Conservation (phyloP, 2,113 vertebrate genomes). For the Petaurus breviceps region DNA sequence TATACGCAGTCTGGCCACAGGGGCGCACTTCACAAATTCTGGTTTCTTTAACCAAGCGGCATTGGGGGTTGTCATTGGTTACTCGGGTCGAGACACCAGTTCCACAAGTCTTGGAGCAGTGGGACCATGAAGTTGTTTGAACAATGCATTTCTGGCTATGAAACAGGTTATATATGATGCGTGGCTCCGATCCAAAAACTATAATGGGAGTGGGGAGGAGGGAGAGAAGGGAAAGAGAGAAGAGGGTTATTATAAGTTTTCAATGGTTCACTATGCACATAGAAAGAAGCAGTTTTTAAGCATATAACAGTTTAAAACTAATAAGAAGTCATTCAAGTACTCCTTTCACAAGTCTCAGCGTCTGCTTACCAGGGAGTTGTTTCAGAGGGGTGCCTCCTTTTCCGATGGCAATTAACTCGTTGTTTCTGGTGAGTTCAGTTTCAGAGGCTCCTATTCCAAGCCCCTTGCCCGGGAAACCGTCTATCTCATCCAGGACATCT, state of each 20-base stretch:
- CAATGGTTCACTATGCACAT: slow-evolving; percentile 1
- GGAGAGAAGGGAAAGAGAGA: slow-evolving; percentile 34
- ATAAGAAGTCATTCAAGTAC: neutral
- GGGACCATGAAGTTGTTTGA: slow-evolving; percentile 98
- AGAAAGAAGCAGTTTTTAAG: neutral
- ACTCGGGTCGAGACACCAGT: slow-evolving; percentile 97
- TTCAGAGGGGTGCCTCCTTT: slow-evolving; percentile 88
- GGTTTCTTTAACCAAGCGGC: slow-evolving; percentile 95
- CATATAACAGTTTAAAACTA: neutral
- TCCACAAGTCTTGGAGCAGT: slow-evolving; percentile 97
- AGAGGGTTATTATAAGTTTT: neutral
- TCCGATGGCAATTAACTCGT: slow-evolving; percentile 92
- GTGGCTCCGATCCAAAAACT: slow-evolving; percentile 86
- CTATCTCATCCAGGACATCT: slow-evolving; percentile 83
- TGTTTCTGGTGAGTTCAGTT: slow-evolving; percentile 92
- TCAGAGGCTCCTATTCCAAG: slow-evolving; percentile 86
- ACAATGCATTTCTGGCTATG: slow-evolving; percentile 94
- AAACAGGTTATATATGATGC: slow-evolving; percentile 84
- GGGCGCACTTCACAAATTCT: slow-evolving; percentile 97
- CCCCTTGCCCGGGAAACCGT: slow-evolving; percentile 88
- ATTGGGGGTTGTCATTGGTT: slow-evolving; percentile 95
- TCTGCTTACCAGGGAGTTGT: slow-evolving; percentile 92
- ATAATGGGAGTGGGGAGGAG: slow-evolving; percentile 31
- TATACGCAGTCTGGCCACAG: slow-evolving; percentile 91
- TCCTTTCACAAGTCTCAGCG: neutral